A percentile compares a stretch with the other conserved stretches of the same genome.
Evolutionary conservation across 2,113 vertebrate genomes (phyloP).

Genomic region (Bucco capensis): DNA sequence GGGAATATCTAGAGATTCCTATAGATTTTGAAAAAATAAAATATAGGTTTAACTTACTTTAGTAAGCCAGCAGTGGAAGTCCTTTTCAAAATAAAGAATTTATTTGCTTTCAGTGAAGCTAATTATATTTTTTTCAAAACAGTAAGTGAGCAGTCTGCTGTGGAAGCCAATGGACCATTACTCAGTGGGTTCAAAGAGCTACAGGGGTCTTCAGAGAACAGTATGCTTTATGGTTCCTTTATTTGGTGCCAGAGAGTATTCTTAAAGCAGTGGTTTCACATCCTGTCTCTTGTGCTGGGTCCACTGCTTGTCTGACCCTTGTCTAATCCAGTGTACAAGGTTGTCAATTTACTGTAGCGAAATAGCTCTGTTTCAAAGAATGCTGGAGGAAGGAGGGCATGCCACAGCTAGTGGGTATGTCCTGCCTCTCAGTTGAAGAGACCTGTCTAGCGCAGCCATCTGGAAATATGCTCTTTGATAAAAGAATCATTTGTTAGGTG

Average conservation of each 20-base stretch:
- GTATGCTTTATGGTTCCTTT: neutral
- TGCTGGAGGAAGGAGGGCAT: neutral
- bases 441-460: neutral
- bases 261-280: neutral
- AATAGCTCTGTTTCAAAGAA: neutral
- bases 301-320: neutral
- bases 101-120: neutral
- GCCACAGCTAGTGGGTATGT: neutral
- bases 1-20: neutral
- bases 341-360: neutral
- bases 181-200: neutral
- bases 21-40: neutral
- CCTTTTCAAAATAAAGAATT: neutral
- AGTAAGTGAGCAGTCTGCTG: neutral
- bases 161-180: neutral
- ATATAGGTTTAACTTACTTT: neutral
- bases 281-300: neutral
- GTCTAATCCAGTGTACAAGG: too few relatives aligned
- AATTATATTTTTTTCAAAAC: neutral
- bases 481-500: neutral
- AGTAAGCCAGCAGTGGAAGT: neutral
- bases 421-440: neutral
- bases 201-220: neutral
- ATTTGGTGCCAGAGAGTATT: neutral
- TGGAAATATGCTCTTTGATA: neutral